phyloP scores from a whole-genome alignment of 2,888 invertebrate species.

The Frankliniella intonsa region DNA sequence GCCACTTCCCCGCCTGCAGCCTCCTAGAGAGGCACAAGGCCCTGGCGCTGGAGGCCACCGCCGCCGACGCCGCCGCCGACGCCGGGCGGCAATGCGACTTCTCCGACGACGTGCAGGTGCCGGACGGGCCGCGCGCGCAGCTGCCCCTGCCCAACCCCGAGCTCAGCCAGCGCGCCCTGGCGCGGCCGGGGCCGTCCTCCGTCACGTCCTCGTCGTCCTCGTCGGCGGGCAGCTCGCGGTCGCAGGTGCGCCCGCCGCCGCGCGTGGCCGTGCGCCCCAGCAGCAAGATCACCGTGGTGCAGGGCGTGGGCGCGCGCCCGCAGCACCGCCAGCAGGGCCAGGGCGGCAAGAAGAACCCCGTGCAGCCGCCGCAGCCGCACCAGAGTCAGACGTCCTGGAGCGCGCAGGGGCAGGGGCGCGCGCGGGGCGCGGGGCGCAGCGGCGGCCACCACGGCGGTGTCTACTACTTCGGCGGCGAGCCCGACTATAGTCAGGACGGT shows the following conservation, averaged over 20 bases:
- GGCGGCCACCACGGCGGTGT: no score
- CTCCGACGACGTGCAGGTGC: neutral
- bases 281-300: no score
- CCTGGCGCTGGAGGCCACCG: neutral
- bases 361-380: neutral
- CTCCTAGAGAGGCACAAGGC: neutral
- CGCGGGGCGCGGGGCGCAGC: no score
- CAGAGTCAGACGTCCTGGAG: no score
- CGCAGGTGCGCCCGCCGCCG: no score
- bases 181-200: neutral
- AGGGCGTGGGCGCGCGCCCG: neutral
- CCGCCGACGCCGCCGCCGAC: neutral
- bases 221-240: no score
- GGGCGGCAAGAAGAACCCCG: neutral
- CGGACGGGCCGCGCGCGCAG: neutral
- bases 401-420: no score
- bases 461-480: no score
- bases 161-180: neutral
- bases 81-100: neutral
- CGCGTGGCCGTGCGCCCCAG: no score
- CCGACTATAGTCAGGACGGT: no score
- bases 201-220: no score
- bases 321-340: neutral
- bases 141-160: neutral
- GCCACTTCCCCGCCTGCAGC: neutral